These are phyloP conservation scores for Notothenia coriiceps DNA, from an alignment of 2,113 vertebrate genomes.

Conservation along the genomic window DNA sequence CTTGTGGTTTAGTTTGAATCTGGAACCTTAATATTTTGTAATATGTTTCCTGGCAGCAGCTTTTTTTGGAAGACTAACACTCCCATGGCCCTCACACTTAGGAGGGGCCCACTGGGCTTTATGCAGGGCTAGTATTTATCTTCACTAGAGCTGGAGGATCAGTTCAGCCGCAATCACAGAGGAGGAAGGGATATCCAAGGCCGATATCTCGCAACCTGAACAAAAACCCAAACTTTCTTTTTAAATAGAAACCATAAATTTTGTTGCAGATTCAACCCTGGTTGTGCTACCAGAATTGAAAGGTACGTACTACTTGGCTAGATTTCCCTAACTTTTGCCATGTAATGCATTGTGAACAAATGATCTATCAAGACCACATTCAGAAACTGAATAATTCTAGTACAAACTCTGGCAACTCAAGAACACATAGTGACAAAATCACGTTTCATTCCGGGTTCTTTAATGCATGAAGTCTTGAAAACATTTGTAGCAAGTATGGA, in stretches of 20 bases:
- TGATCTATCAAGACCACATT: neutral
- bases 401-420: neutral
- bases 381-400: neutral
- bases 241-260: neutral
- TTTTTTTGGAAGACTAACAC: neutral
- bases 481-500: too few species aligned
- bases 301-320: too few species aligned
- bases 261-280: neutral
- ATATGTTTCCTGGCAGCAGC: neutral
- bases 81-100: neutral
- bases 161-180: slow-evolving; percentile 1
- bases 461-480: neutral
- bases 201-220: neutral
- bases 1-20: neutral
- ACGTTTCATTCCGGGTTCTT: neutral
- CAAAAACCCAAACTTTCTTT: neutral
- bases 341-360: neutral
- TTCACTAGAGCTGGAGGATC: neutral
- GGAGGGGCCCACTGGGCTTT: neutral
- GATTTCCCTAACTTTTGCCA: neutral
- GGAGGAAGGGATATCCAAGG: neutral
- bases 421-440: too few species aligned
- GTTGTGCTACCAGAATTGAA: neutral
- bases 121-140: neutral
- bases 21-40: neutral